Percentiles rank a stretch among this genome's conserved stretches.
Evolutionary conservation across 2,797 vertebrate genomes (phyloP).

Genomic region (Glossophaga mutica): DNA sequence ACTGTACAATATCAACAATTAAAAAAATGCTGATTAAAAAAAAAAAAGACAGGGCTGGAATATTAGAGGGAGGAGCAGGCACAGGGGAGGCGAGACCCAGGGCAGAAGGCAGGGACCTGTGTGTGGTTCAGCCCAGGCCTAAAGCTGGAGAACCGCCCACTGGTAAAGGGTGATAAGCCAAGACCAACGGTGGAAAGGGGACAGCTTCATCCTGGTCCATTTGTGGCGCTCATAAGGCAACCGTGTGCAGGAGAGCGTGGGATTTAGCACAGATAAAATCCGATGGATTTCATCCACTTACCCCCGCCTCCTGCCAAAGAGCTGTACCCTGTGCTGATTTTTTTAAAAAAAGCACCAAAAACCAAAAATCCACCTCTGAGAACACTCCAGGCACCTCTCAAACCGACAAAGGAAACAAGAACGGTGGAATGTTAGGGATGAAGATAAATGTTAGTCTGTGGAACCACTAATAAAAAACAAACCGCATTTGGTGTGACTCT

Average conservation of each 20-base stretch:
- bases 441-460: not conserved
- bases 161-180: not conserved
- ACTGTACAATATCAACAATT: no score
- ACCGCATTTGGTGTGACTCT: not conserved
- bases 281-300: not conserved
- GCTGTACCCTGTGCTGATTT: not conserved
- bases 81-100: rapidly evolving
- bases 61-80: not conserved
- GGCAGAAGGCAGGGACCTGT: not conserved
- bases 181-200: not conserved
- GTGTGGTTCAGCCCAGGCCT: not conserved
- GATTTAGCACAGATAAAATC: not conserved
- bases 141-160: not conserved
- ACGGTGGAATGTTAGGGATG: not conserved
- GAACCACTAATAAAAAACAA: not conserved
- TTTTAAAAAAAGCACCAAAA: not conserved
- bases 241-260: rapidly evolving
- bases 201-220: not conserved
- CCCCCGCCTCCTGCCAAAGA: not conserved
- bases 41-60: not conserved
- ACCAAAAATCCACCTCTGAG: not conserved
- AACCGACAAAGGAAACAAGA: not conserved
- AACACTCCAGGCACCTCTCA: not conserved
- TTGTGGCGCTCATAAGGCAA: not conserved
- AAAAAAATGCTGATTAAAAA: no score